phyloP scores from a whole-genome alignment of 92 coral and sea anemone genomes.

The Pocillopora grandis region DNA sequence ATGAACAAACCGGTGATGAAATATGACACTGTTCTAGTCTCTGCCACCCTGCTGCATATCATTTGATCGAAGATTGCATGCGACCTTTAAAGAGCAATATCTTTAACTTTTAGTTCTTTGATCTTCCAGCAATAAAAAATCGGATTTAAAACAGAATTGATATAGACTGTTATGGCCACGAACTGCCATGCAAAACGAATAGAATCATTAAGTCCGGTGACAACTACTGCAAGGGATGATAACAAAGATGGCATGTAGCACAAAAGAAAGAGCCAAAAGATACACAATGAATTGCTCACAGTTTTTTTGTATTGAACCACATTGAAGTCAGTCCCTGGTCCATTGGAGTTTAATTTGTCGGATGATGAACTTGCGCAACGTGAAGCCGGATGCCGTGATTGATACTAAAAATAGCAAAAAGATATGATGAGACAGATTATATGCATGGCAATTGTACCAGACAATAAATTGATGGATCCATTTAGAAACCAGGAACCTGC shows the following conservation, averaged over 20 bases:
- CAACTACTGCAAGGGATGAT: background rate
- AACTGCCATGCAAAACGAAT: conserved; percentile 3
- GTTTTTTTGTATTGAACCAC: conserved; percentile 17
- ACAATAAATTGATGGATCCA: background rate
- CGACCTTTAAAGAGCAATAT: background rate
- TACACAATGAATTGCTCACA: conserved; percentile 8
- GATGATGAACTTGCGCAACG: background rate
- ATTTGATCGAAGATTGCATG: no score
- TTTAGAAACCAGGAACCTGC: conserved; percentile 6
- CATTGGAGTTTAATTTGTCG: background rate
- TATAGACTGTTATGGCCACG: background rate
- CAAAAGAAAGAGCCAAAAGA: background rate
- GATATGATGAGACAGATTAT: background rate
- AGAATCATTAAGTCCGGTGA: background rate
- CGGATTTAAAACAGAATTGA: conserved; percentile 44
- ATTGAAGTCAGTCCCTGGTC: background rate
- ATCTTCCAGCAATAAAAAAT: conserved; percentile 49
- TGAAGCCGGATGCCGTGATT: background rate
- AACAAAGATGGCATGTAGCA: conserved; percentile 2
- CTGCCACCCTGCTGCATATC: no score
- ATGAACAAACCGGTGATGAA: no score
- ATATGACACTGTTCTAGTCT: no score
- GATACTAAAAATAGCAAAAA: background rate
- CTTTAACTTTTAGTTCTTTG: conserved; percentile 4
- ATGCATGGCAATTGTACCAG: background rate